Base-by-base conservation (phyloP, 2,888 invertebrate genomes). In the Dascillus cervinus region DNA sequence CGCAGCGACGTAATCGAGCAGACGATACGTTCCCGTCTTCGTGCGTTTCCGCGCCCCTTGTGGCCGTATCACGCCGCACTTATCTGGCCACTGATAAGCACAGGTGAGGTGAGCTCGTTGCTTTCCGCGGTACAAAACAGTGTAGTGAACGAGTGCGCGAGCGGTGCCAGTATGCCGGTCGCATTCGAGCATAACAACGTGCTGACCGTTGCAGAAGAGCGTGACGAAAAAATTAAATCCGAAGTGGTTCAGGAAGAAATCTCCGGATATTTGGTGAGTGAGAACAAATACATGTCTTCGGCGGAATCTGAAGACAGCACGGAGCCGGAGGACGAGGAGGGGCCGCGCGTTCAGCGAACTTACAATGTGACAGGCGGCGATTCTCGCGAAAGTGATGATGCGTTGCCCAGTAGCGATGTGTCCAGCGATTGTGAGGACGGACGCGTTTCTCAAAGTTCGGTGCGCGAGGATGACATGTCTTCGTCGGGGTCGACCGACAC, bases 131-230 rank as follows among this genome's bases (percentile, higher is more conserved):
- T 43, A 26, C 44, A 46, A 37, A 45, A 37, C 29, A 44, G 37
- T 37, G 13, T 35, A 17, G 39, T 39, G 31, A 25, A 23, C 35
- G 39, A 32, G 23, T 21, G 27, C 26, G 11, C 31, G 31, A 25
- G 13, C 20, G 27, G 17, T 24, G 34, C 22, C 62, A 35, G 32
- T 31, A 37, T 46, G 64, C 49, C 70, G 66, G 30, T 65, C 66
- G 35, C 55, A 62, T 38, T 70, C 65, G 47, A 68, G 64, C 58
- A 69, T 67, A 70, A 66, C 63, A 53, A 69, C 68, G 2, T 68
- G 66, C 45, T 67, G 69, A 29, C 34, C 26, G 67, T 67, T 29
- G 66, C 24, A 22, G 34, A 26, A 29, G 32, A 35, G 34, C 14
- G 15, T 32, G 25, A 29, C 21, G 26, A 20, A 26, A 31, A 30